These are phyloP conservation scores for Tragelaphus scriptus DNA, from an alignment of 2,113 vertebrate species.

Conservation along the genomic window DNA sequence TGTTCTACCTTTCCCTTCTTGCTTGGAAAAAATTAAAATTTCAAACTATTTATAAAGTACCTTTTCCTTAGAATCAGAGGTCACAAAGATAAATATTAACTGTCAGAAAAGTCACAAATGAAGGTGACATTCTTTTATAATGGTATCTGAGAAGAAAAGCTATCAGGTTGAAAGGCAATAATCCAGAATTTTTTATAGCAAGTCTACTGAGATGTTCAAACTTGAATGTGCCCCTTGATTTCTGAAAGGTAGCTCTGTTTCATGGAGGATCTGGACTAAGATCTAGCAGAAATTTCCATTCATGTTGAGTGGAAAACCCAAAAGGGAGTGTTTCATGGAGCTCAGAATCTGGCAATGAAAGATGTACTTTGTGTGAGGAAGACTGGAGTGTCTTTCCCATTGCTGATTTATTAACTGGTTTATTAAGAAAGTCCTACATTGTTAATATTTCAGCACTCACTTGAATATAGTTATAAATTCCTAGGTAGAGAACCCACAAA, in stretches of 20 bases:
- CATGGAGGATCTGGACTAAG: slow-evolving; percentile 1
- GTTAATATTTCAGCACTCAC: background rate
- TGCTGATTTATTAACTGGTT: background rate
- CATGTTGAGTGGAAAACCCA: slow-evolving; percentile 26
- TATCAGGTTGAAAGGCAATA: slow-evolving; percentile 5
- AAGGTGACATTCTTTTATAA: slow-evolving; percentile 3
- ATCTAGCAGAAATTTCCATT: slow-evolving; percentile 30
- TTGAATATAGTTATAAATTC: background rate
- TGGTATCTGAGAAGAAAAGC: background rate
- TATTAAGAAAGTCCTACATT: background rate
- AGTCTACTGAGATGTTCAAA: background rate
- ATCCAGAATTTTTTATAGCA: slow-evolving; percentile 1
- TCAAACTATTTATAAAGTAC: background rate
- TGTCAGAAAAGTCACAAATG: background rate
- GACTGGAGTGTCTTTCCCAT: background rate
- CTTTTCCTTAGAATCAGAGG: background rate
- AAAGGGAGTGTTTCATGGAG: background rate
- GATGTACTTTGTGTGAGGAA: background rate
- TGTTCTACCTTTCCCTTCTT: background rate
- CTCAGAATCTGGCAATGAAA: background rate
- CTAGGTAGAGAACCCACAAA: background rate
- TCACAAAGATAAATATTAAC: background rate
- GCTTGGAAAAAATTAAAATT: background rate
- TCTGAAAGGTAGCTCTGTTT: slow-evolving; percentile 5
- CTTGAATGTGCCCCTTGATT: background rate